phyloP scores from a whole-genome alignment of 2,797 vertebrate species.

The Potorous gilbertii region DNA sequence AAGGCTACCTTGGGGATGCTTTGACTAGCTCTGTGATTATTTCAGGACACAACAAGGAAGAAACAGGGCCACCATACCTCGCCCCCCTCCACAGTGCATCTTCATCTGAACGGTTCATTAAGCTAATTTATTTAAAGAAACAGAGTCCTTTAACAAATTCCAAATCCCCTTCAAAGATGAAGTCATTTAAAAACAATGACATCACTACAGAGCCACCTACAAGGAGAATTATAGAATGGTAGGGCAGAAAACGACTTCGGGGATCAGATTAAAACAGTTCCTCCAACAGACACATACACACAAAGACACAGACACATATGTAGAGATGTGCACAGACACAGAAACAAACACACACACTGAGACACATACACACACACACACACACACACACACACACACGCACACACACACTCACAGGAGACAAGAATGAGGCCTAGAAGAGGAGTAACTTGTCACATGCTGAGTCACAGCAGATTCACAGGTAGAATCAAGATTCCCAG shows the following conservation, averaged over 20 bases:
- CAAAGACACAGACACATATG: not conserved
- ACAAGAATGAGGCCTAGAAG: not conserved
- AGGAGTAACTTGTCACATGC: conserved; percentile 11
- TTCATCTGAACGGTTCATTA: conserved; percentile 51
- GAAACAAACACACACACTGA: too few species aligned
- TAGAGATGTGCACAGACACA: too few species aligned
- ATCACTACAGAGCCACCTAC: not conserved
- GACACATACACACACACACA: not conserved
- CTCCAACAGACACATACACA: not conserved
- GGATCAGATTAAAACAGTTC: conserved; percentile 1
- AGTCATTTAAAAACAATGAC: not conserved
- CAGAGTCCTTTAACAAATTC: conserved; percentile 23
- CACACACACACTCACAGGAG: not conserved
- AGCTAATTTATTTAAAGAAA: conserved; percentile 56
- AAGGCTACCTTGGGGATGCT: conserved; percentile 24
- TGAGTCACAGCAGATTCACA: not conserved
- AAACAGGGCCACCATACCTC: conserved; percentile 37
- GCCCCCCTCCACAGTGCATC: conserved; percentile 2
- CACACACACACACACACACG: too few species aligned
- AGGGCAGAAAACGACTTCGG: not conserved
- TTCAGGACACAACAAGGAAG: conserved; percentile 59
- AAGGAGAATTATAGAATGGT: not conserved
- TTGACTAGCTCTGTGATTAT: conserved; percentile 52
- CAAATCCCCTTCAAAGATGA: not conserved
- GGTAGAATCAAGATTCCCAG: not conserved